Percentiles rank a stretch among this genome's conserved stretches.
Evolutionary conservation across 2,113 vertebrate species (phyloP).

Genomic region (Nesogale talazaci): DNA sequence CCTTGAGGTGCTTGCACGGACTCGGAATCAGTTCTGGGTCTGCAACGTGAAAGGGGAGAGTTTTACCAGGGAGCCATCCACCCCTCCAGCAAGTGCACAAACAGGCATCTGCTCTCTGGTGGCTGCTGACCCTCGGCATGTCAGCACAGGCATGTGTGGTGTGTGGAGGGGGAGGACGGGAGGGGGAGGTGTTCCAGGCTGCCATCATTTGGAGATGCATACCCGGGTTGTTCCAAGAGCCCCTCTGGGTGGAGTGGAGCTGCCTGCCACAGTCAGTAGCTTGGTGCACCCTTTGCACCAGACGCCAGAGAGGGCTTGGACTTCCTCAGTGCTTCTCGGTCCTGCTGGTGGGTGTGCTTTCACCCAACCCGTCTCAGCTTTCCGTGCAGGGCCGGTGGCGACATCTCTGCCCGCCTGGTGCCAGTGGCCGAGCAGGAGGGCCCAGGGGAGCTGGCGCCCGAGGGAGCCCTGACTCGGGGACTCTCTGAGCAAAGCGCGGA

Average conservation of each 20-base stretch:
- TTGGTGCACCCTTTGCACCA: not conserved
- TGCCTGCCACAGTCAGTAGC: not conserved
- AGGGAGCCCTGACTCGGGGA: not conserved
- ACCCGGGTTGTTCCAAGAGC: not conserved
- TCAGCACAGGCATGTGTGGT: no score
- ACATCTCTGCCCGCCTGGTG: rapidly evolving
- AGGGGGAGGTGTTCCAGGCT: not conserved
- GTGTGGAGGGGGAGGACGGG: no score
- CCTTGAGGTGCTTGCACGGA: not conserved
- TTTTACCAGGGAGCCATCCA: not conserved
- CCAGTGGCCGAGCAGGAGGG: rapidly evolving
- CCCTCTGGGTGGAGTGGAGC: not conserved
- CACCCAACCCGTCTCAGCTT: not conserved
- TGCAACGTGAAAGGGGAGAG: not conserved
- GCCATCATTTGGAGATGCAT: not conserved
- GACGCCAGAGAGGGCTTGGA: rapidly evolving
- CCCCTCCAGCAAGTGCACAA: not conserved
- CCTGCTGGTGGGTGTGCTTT: not conserved
- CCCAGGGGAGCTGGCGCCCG: not conserved
- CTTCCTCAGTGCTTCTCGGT: not conserved
- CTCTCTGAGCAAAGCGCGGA: no score
- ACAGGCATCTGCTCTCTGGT: not conserved
- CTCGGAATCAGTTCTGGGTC: not conserved
- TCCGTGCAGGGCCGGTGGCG: rapidly evolving
- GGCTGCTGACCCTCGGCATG: not conserved